A percentile compares a stretch with the other conserved stretches of the same genome.
Evolutionary conservation across 2,113 vertebrate species (phyloP).

Genomic region (Silurus meridionalis): DNA sequence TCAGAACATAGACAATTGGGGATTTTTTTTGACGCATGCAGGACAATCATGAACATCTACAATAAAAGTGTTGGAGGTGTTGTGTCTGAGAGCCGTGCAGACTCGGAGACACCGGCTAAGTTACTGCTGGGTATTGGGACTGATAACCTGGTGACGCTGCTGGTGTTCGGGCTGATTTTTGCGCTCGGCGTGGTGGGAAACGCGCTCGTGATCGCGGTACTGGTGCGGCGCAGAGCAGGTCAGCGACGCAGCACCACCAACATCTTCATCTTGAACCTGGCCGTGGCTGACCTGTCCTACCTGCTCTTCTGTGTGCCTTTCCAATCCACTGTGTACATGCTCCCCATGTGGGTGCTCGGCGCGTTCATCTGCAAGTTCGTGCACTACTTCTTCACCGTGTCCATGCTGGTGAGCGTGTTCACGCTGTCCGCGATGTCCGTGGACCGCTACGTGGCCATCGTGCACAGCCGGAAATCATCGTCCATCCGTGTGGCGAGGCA

Average conservation of each 20-base stretch:
- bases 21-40: neutral
- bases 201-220: slow-evolving; percentile 91
- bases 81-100: neutral
- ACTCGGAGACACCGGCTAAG: slow-evolving; percentile 55
- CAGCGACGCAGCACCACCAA: slow-evolving; percentile 90
- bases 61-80: slow-evolving; percentile 30
- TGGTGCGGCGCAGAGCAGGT: slow-evolving; percentile 85
- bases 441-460: slow-evolving; percentile 95
- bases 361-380: slow-evolving; percentile 93
- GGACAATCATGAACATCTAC: slow-evolving; percentile 28
- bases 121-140: slow-evolving; percentile 81
- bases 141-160: slow-evolving; percentile 86
- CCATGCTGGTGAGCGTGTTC: slow-evolving; percentile 98
- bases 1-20: neutral
- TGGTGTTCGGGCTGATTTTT: slow-evolving; percentile 89
- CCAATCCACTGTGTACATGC: slow-evolving; percentile 89
- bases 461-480: slow-evolving; percentile 90
- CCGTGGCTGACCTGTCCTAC: slow-evolving; percentile 93
- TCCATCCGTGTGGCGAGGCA: slow-evolving; percentile 83
- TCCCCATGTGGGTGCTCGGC: slow-evolving; percentile 90
- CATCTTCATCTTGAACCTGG: slow-evolving; percentile 66
- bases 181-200: slow-evolving; percentile 90
- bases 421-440: slow-evolving; percentile 94
- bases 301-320: slow-evolving; percentile 95
- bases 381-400: slow-evolving; percentile 96